phyloP scores from a whole-genome alignment of 2,113 vertebrate genomes.

The Phoenicopterus ruber region DNA sequence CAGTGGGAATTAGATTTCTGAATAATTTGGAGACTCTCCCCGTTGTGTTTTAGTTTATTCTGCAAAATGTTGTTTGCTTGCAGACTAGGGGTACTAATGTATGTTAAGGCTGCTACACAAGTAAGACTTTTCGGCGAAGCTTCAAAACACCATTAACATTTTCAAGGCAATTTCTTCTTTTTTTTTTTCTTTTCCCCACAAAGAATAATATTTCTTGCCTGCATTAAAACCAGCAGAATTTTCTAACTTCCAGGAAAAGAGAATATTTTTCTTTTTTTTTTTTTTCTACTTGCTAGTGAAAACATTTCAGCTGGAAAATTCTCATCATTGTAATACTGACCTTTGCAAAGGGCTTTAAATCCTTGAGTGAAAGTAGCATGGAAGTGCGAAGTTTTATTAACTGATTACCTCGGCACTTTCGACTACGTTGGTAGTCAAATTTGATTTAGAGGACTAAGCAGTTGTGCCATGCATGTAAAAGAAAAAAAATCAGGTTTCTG shows the following conservation, averaged over 20 bases:
- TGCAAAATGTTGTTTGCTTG: slow-evolving; percentile 50
- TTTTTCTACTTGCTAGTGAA: not conserved
- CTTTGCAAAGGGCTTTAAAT: slow-evolving; percentile 64
- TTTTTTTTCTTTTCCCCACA: too few relatives aligned
- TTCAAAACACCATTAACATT: slow-evolving; percentile 57
- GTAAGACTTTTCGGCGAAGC: not conserved
- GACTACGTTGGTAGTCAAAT: slow-evolving; percentile 17
- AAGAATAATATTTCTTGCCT: not conserved
- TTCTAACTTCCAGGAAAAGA: not conserved
- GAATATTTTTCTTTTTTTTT: not conserved
- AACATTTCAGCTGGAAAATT: slow-evolving; percentile 63
- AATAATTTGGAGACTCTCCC: slow-evolving; percentile 3
- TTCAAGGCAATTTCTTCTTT: slow-evolving; percentile 1
- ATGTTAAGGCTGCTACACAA: slow-evolving; percentile 14
- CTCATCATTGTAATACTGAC: slow-evolving; percentile 49
- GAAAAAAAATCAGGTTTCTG: not conserved
- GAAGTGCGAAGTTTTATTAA: slow-evolving; percentile 58
- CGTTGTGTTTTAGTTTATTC: slow-evolving; percentile 29
- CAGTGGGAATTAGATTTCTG: slow-evolving; percentile 15
- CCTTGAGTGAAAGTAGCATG: slow-evolving; percentile 41
- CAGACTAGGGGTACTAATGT: slow-evolving; percentile 3
- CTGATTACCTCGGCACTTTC: slow-evolving; percentile 41
- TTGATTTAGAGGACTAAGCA: slow-evolving; percentile 24
- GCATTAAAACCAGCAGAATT: not conserved
- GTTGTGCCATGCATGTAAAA: not conserved